phyloP scores from a whole-genome alignment of 92 coral and sea anemone genomes.

The Palythoa grandiflora region DNA sequence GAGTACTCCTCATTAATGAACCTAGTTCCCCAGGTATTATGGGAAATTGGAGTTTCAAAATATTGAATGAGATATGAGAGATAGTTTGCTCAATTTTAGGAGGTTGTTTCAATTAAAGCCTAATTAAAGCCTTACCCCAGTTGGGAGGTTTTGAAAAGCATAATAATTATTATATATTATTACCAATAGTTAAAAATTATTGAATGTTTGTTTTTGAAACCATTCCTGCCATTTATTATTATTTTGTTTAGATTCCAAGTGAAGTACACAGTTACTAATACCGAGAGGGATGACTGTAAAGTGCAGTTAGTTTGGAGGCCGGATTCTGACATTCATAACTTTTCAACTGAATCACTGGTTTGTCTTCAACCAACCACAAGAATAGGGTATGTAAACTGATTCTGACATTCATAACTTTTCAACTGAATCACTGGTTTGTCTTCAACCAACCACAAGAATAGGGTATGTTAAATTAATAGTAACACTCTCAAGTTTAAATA shows the following conservation, averaged over 20 bases:
- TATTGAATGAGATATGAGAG: too few relatives aligned
- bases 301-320: constrained; percentile 82
- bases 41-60: too few relatives aligned
- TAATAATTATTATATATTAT: too few relatives aligned
- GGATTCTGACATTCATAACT: constrained; percentile 38
- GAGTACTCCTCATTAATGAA: too few relatives aligned
- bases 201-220: background rate
- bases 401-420: constrained; percentile 43
- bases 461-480: background rate
- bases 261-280: constrained; percentile 83
- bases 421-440: constrained; percentile 70
- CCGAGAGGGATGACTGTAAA: constrained; percentile 81
- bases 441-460: constrained; percentile 74
- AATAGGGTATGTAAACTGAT: constrained; percentile 74
- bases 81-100: too few relatives aligned
- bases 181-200: background rate
- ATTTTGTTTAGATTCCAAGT: constrained; percentile 77
- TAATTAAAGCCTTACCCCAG: too few relatives aligned
- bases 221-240: too few relatives aligned
- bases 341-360: constrained; percentile 62
- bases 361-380: constrained; percentile 82
- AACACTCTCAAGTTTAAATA: background rate
- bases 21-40: too few relatives aligned
- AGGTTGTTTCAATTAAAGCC: too few relatives aligned
- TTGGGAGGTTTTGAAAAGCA: too few relatives aligned